Evolutionary conservation across 2,888 invertebrate species (phyloP), one percentile per base, ranked within the genome.

Genomic region (Hololepta plana): DNA sequence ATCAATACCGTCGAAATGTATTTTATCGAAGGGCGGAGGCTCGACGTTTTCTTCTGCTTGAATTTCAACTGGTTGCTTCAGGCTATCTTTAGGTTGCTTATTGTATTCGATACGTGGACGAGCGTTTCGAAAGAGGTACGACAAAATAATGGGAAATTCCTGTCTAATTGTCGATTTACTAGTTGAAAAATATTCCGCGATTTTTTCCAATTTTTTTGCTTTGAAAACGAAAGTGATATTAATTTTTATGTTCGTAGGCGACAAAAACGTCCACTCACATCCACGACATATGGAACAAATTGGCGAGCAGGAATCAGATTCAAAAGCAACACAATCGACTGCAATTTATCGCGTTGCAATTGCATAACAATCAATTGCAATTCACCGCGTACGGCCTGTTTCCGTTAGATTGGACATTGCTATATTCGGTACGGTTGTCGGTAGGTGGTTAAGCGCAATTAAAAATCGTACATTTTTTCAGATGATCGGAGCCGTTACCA

Each of bases 231-330:
- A 30, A 29, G 31, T 34, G 30, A 16, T 24, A 26, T 27, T n/a
- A n/a, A n/a, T n/a, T n/a, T n/a, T n/a, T n/a, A n/a, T n/a, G n/a
- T n/a, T n/a, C n/a, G n/a, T n/a, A n/a, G n/a, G n/a, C n/a, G 3
- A 29, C 32, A 4, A 30, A 26, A 12, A 35, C 37, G 9, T 32
- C 32, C 2, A 38, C 35, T 5, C 30, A 31, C 23, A 22, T 39
- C 14, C 39, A 39, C 23, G 33, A 36, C 20, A 33, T 39, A 6
- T 39, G 39, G 39, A 36, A 39, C 27, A 33, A 35, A 12, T 31
- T 32, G 9, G 33, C 34, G 11, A 28, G 27, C 15, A 32, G 31
- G 19, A 33, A 35, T 16, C 29, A 31, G n/a, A 27, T 35, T 4
- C 27, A 36, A 19, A 23, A 24, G 9, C 30, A 19, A 19, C 20